Evolutionary conservation across 2,113 vertebrate genomes (phyloP), one percentile per base, ranked within the genome.

Genomic region (Bos taurus): DNA sequence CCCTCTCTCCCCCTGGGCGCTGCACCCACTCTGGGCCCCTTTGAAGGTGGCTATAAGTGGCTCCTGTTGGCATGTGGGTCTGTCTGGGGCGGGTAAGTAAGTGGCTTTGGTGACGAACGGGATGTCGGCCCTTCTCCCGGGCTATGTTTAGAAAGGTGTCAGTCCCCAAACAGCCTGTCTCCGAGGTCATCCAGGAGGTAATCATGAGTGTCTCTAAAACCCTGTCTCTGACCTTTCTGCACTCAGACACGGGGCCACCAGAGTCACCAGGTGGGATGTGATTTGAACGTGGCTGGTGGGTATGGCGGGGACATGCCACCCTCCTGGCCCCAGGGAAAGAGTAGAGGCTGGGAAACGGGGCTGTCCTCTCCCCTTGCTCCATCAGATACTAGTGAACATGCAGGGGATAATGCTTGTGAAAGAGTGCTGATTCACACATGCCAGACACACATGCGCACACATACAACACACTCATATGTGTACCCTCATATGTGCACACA

Each of bases 141-240:
- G 80, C 98, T 98, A 97, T 97, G 95, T 97, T 98, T 98, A 97
- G 96, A 97, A 96, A 98, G 97, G 97, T 98, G 97, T 98, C 74
- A 87, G 95, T 36, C 92, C 88, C 87, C 95, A 80, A 78, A 36
- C 10, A 54, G 80, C 56, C n/a, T 1, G 74, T 91, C 74, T 96
- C 74, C 5, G 93, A 71, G 9, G 89, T 96, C 94, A 92, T 88
- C 95, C 88, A 95, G 84, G 90, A 97, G 93, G 94, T 96, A 97
- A 98, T 95, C 98, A 98, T 1, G 57, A 96, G 89, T 97, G 87
- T 97, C 48, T 96, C 96, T 96, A 93, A 98, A 98, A 97, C 96
- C 84, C 90, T 71, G 88, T 36, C 48, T 57, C 33, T 92, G 97
- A 95, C 89, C 95, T 97, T 88, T 88, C 43, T 83, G 89, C 84